Conservation (phyloP, 2,113 vertebrate genomes). For the Coregonus clupeaformis region DNA sequence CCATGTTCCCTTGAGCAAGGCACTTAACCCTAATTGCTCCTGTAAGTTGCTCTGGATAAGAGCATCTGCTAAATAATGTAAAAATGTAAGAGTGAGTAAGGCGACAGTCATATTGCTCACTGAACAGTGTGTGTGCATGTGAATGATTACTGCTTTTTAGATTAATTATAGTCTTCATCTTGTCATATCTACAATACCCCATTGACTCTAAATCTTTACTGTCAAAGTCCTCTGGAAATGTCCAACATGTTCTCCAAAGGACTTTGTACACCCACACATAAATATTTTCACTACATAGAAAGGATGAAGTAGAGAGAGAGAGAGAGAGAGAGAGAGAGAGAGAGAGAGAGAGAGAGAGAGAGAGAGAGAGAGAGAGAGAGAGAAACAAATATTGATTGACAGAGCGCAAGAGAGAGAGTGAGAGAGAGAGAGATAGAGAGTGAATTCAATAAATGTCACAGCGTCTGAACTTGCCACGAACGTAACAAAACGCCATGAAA, state of each 20-base stretch:
- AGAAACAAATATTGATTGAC: conserved; percentile 12
- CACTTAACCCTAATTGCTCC: too few species aligned
- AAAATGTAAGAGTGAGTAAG: neutral
- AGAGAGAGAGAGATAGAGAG: neutral
- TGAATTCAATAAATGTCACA: conserved; percentile 36
- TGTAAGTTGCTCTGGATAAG: too few species aligned
- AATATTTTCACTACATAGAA: conserved; percentile 8
- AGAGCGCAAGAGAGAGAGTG: conserved; percentile 44
- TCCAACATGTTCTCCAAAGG: conserved; percentile 33
- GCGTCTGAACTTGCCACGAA: conserved; percentile 44
- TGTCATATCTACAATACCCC: neutral
- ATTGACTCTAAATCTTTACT: neutral
- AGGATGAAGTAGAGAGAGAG: neutral
- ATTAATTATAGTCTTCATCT: neutral
- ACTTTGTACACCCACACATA: conserved; percentile 3
- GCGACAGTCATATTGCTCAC: neutral
- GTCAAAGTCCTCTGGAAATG: conserved; percentile 18
- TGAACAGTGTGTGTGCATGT: neutral
- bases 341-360: conserved; percentile 23
- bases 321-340: neutral
- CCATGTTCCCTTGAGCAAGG: too few species aligned
- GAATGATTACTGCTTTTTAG: too few species aligned
- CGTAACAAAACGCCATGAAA: conserved; percentile 58
- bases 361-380: conserved; percentile 25
- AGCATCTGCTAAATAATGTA: too few species aligned